A percentile compares a stretch with the other conserved stretches of the same genome.
Conservation (phyloP, 2,888 invertebrate species). For the Drosophila incognita region DNA sequence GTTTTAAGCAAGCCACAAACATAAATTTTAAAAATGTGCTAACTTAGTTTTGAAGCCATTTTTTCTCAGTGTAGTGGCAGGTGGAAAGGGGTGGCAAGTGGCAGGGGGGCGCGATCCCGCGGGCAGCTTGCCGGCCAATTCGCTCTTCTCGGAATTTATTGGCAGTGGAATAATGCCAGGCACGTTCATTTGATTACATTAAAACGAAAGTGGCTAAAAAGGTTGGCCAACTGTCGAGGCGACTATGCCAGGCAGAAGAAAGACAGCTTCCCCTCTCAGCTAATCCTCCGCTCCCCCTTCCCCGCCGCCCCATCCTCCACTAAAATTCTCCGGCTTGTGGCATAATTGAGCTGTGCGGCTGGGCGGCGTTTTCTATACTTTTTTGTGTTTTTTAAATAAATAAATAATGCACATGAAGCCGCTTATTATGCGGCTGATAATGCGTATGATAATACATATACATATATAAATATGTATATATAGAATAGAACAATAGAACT, state of each 20-base stretch:
- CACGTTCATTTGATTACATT: conserved; percentile 83
- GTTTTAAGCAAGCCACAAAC: too few species aligned
- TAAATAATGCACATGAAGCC: conserved; percentile 70
- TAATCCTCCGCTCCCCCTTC: not conserved
- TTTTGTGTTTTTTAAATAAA: conserved; percentile 64
- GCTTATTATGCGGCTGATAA: conserved; percentile 71
- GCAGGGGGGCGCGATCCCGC: conserved; percentile 36
- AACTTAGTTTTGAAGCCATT: not conserved
- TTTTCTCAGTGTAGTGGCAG: not conserved
- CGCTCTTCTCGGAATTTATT: conserved; percentile 79
- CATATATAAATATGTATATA: not conserved
- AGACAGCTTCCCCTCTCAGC: not conserved
- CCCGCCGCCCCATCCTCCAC: not conserved
- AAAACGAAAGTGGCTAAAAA: conserved; percentile 81
- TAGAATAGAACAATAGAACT: conserved; percentile 37
- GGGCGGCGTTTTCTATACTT: conserved; percentile 41
- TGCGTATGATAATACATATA: conserved; percentile 47
- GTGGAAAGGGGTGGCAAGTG: not conserved
- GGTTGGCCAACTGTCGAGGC: conserved; percentile 52
- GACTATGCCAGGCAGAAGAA: not conserved
- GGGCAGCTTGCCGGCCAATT: conserved; percentile 45
- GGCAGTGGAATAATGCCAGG: conserved; percentile 80
- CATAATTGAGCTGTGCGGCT: conserved; percentile 59
- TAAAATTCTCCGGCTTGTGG: conserved; percentile 24
- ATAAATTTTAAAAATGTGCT: too few species aligned